A percentile compares a stretch with the other conserved stretches of the same genome.
Conservation (phyloP, 1,140 invertebrate species). For the Heliconius hermathena region DNA sequence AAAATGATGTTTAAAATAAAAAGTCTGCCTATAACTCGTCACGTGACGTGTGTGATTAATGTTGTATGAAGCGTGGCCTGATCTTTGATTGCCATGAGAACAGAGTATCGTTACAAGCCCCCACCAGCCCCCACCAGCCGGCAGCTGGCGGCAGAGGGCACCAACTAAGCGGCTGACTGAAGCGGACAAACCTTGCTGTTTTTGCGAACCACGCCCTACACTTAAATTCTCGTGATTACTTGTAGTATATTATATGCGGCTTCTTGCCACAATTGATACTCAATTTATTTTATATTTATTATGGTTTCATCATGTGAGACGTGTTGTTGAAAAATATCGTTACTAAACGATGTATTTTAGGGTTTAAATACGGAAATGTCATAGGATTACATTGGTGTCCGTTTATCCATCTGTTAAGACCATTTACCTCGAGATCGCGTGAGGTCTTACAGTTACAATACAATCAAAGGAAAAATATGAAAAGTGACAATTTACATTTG, state of each 20-base stretch:
- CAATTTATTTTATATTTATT: not conserved
- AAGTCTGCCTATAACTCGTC: not conserved
- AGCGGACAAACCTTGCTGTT: not conserved
- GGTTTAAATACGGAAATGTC: no score
- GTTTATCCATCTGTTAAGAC: no score
- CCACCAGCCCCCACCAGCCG: not conserved
- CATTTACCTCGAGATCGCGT: no score
- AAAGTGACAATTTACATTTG: no score
- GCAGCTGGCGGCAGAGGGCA: not conserved
- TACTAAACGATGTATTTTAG: no score
- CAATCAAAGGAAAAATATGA: no score
- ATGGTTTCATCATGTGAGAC: not conserved
- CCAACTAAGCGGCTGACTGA: not conserved
- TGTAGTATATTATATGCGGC: not conserved
- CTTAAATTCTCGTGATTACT: constrained; percentile 2
- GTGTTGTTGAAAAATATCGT: not conserved
- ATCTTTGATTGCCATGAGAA: not conserved
- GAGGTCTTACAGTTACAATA: no score
- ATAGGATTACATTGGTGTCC: no score
- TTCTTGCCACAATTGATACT: not conserved
- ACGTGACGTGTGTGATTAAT: not conserved
- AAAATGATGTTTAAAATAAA: no score
- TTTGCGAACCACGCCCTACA: not conserved
- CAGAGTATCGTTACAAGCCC: not conserved
- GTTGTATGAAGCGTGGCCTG: not conserved